Evolutionary conservation across 2,888 invertebrate species (phyloP), one percentile per base, ranked within the genome.

Genomic region (Mactromeris polynyma): DNA sequence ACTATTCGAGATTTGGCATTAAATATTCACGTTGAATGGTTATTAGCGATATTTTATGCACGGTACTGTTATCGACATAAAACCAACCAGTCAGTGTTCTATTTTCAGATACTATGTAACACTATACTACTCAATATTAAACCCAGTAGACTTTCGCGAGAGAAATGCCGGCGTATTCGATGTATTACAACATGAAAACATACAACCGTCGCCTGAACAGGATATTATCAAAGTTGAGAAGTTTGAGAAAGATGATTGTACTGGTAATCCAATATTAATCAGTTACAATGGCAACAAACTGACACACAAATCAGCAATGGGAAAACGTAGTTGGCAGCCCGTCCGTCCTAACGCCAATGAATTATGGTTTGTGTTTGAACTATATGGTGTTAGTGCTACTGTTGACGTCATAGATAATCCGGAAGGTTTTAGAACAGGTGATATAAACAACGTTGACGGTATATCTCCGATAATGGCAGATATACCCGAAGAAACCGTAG

Each of bases 181-280:
- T 82, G 38, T 90, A 14, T 78, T 54, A 21, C 21, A 82, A 21
- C 82, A 69, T 17, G 77, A 78, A 17, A 78, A 38, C n/a, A 19
- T 14, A 46, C 33, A 38, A 51, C 77, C 77, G 14, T 40, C 17
- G 31, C 1, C 33, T 2, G 81, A 21, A 19, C 26, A 58, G 54
- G 84, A 38, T 26, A 82, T 84, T 83, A 79, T 38, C 33, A 36
- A 84, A 46, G 85, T 90, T 9, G 90, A 90, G 36, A 90, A 80
- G 54, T 87, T 90, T 54, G 90, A 89, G 33, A 90, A 90, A 58
- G 90, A 90, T 0, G 82, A 90, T 2, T 90, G 90, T 42, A 82
- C 82, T 7, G 90, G 88, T 14, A 81, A 69, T 36, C 86, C 89
- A 31, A 77, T 90, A 9, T 69, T 36, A 14, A 54, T 90, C 17